Base-by-base conservation (phyloP, 2,113 vertebrate genomes). In the Amblyopsis rosae region DNA sequence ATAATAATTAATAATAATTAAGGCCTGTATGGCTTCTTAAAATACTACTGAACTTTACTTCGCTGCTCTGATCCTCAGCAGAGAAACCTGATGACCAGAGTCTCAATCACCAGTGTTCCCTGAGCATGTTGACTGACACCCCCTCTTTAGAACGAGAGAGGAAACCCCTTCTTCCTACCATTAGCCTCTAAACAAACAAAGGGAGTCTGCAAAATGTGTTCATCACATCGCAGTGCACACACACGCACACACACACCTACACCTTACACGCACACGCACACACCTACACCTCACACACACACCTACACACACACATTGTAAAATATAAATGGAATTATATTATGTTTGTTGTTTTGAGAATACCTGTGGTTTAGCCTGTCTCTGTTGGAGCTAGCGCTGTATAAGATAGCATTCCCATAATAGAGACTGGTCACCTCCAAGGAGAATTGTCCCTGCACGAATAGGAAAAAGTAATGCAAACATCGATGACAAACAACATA, bases 301-400 rank as follows among this genome's bases (percentile, higher is more conserved):
- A 19, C 19, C 19, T 19, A 19, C 19, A 26, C 26, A 26, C 58
- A 35, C 12, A 26, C 58, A 41, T 9, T 45, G 59, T 61, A n/a
- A 11, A 46, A 61, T 11, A 46, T 69, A 55, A 45, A n/a, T 1
- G 3, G 3, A 13, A 26, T 46, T 51, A 33, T 48, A 69, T 33
- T 57, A 26, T 33, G 17, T 58, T 10, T 26, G 2, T 10, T 3
- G 13, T 53, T 26, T 72, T 56, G 2, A 66, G 10, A 61, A 9
- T 84, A 93, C 91, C 88, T 91, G 60, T 63, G 81, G 12, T 70
- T 54, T 61, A 88, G 87, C 46, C 87, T 78, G 6, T 88, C 81
- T 26, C 78, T 10, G 12, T 79, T 41, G 0, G 35, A 53, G 16
- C 11, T 11, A 17, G 16, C 41, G 45, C 0, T 47, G 79, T 88